Percentiles rank a stretch among this genome's conserved stretches.
Evolutionary conservation across 2,797 vertebrate species (phyloP).

Genomic region (Chromis chromis): DNA sequence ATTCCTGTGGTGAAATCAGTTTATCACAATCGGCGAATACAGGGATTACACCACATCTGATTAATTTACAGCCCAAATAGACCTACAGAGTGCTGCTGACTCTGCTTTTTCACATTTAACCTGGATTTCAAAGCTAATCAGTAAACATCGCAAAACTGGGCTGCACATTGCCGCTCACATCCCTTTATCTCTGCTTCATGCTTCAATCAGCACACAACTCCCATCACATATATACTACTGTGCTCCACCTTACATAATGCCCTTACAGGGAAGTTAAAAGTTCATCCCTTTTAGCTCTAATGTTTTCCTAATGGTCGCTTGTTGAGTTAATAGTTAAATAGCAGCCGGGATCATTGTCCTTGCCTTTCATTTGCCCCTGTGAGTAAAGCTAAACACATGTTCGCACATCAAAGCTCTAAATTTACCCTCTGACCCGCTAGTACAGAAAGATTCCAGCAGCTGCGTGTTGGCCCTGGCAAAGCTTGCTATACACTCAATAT

Average conservation of each 20-base stretch:
- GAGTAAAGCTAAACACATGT: constrained; percentile 77
- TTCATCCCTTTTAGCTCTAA: constrained; percentile 77
- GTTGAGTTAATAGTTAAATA: constrained; percentile 80
- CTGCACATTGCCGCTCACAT: constrained; percentile 20
- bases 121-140: constrained; percentile 53
- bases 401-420: constrained; percentile 77
- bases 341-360: constrained; percentile 66
- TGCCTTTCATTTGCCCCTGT: constrained; percentile 64
- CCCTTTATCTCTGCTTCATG: constrained; percentile 53
- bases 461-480: constrained; percentile 28
- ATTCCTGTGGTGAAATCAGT: constrained; percentile 28
- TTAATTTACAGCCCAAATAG: constrained; percentile 23
- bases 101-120: constrained; percentile 45
- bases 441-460: constrained; percentile 58
- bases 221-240: constrained; percentile 43
- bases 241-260: constrained; percentile 51
- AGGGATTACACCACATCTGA: constrained; percentile 23
- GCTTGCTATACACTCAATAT: constrained; percentile 25
- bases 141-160: constrained; percentile 14
- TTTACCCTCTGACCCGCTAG: constrained; percentile 53
- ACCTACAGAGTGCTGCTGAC: not conserved
- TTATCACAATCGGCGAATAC: constrained; percentile 20
- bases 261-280: constrained; percentile 73
- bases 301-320: constrained; percentile 80
- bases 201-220: constrained; percentile 56